Evolutionary conservation across 2,888 invertebrate genomes (phyloP), one percentile per base, ranked within the genome.

Genomic region (Sceliomorpha sp.): DNA sequence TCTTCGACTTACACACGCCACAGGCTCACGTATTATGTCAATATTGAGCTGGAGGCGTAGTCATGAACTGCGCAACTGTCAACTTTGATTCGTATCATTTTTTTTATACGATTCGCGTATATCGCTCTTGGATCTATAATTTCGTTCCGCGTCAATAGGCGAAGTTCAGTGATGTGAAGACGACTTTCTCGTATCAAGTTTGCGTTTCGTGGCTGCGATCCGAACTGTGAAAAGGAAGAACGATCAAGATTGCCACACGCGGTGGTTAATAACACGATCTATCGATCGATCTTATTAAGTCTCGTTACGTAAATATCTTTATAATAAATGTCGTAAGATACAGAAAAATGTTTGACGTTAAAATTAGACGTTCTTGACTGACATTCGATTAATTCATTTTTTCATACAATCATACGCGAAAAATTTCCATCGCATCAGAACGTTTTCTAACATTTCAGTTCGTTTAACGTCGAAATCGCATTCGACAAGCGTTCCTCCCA

Each of bases 261-360:
- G 40, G 45, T 58, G 40, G 45, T 62, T 58, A 63, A 71, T 68
- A 56, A 48, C 60, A 44, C 64, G 76, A 76, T 74, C 74, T 72
- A 73, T 78, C 77, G 67, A 78, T 78, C 75, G 63, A 58, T 73
- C 53, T 68, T 62, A 47, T 62, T 60, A 42, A n/a, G 67, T 37
- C 58, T 10, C 13, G 14, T n/a, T 14, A 24, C 27, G 45, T 45
- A 55, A 37, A 36, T 20, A 20, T 20, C 20, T 2, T 20, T 20
- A 4, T 20, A 20, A 20, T 20, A 20, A 20, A 20, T 20, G 5
- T 5, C 20, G 3, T 5, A 20, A 20, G 20, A n/a, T n/a, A n/a
- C n/a, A n/a, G n/a, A n/a, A n/a, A n/a, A n/a, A n/a, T n/a, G n/a
- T n/a, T n/a, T n/a, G n/a, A n/a, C n/a, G n/a, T n/a, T n/a, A n/a